Percentiles rank a stretch among this genome's conserved stretches.
Conservation (phyloP, 2,113 vertebrate genomes). For the Nansenia antarctica region DNA sequence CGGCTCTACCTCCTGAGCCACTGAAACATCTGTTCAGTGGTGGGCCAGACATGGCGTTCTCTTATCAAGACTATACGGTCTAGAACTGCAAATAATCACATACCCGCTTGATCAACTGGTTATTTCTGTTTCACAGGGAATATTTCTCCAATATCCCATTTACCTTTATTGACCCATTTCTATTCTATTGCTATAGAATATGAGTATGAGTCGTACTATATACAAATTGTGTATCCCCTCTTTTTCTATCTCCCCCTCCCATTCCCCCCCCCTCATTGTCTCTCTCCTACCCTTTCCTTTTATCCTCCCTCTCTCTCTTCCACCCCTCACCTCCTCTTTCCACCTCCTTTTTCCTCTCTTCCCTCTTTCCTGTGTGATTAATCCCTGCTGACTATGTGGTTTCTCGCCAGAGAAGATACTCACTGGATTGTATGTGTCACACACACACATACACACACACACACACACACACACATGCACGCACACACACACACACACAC, state of each 20-base stretch:
- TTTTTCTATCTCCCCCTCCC: too few species aligned
- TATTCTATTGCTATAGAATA: background rate
- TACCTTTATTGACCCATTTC: background rate
- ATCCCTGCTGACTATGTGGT: slow-evolving; percentile 34
- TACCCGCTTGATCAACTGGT: too few species aligned
- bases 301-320: background rate
- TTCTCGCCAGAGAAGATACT: slow-evolving; percentile 35
- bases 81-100: too few species aligned
- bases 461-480: background rate
- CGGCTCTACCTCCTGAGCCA: too few species aligned
- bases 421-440: background rate
- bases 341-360: background rate
- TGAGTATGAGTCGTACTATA: too few species aligned
- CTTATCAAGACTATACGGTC: too few species aligned
- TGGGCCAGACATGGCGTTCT: too few species aligned
- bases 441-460: background rate
- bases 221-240: too few species aligned
- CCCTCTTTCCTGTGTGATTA: slow-evolving; percentile 21
- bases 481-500: slow-evolving; percentile 16
- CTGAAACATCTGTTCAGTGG: too few species aligned
- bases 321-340: background rate
- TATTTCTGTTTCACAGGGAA: background rate
- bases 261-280: too few species aligned
- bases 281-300: background rate
- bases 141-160: background rate